phyloP scores from a whole-genome alignment of 2,888 invertebrate species.

The Mesoligia furuncula region DNA sequence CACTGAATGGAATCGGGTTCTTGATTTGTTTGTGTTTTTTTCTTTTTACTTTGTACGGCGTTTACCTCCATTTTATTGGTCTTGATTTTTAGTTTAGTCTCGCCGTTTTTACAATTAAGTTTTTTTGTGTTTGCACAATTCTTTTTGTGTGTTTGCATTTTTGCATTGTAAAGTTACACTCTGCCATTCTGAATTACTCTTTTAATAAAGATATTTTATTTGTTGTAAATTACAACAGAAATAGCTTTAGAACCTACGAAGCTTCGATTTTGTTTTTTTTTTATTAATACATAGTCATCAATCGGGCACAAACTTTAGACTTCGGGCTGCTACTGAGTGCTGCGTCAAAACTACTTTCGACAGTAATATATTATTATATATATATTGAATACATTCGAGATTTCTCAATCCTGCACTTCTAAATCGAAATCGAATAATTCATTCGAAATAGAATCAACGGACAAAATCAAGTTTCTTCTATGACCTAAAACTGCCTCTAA shows the following conservation, averaged over 20 bases:
- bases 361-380: constrained; percentile 13
- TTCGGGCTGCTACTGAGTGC: too few species aligned
- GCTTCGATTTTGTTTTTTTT: too few species aligned
- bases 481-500: constrained; percentile 9
- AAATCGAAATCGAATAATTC: constrained; percentile 14
- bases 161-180: background rate
- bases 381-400: constrained; percentile 6
- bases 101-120: constrained; percentile 3
- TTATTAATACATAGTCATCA: background rate
- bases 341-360: background rate
- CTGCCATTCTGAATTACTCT: background rate
- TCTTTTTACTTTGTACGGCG: background rate
- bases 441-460: constrained; percentile 34
- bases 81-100: background rate
- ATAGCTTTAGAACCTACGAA: too few species aligned
- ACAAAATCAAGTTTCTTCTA: constrained; percentile 36
- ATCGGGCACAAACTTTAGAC: background rate
- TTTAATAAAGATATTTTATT: background rate
- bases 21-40: constrained; percentile 16
- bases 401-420: background rate
- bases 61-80: constrained; percentile 10
- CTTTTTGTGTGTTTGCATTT: background rate
- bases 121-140: constrained; percentile 19
- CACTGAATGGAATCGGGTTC: constrained; percentile 24
- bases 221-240: background rate